Percentiles rank a stretch among this genome's conserved stretches.
phyloP scores from a whole-genome alignment of 2,113 vertebrate species.

The Thomomys bottae region DNA sequence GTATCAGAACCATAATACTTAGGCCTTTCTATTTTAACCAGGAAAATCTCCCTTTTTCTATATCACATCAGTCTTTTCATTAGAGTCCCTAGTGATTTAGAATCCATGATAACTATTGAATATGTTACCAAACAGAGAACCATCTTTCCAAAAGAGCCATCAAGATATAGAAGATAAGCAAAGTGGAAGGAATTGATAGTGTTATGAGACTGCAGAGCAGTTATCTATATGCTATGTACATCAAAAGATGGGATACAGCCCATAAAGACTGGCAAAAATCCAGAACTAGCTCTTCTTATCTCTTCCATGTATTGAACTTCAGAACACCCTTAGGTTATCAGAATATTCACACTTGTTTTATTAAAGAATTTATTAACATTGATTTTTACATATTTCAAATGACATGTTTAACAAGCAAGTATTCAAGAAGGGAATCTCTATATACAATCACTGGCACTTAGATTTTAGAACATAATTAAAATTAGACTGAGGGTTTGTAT shows the following conservation, averaged over 20 bases:
- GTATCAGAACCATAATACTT: neutral
- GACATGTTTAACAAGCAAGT: too few species aligned
- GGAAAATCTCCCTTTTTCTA: neutral
- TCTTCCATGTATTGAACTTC: neutral
- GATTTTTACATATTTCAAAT: too few species aligned
- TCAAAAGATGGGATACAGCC: neutral
- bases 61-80: neutral
- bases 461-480: too few species aligned
- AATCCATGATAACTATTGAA: neutral
- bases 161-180: neutral
- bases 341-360: neutral
- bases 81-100: conserved; percentile 8
- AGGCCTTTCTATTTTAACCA: neutral
- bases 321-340: neutral
- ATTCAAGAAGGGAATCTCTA: too few species aligned
- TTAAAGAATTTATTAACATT: too few species aligned
- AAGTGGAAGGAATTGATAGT: neutral
- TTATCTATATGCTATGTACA: neutral
- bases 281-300: neutral
- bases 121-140: neutral
- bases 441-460: too few species aligned
- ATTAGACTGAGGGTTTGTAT: too few species aligned
- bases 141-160: neutral
- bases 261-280: neutral
- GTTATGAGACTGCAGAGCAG: neutral